phyloP scores from a whole-genome alignment of 1,140 invertebrate species.

The Drosophila cardini region DNA sequence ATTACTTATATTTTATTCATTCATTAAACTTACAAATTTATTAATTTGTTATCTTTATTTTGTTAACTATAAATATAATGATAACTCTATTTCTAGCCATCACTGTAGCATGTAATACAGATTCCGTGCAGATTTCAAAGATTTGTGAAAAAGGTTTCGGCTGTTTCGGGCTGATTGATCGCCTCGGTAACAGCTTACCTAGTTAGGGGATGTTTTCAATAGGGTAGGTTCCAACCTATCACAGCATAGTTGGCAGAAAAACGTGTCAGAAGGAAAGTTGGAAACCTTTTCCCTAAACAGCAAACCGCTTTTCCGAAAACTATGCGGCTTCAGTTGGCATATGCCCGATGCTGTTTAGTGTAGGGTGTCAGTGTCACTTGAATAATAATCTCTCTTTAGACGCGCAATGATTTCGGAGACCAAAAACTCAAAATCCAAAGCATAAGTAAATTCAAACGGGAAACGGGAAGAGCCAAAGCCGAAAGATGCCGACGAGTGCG shows the following conservation, averaged over 20 bases:
- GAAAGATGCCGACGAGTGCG: conserved; percentile 40
- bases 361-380: conserved; percentile 59
- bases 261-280: too few relatives aligned
- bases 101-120: neutral
- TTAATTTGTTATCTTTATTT: neutral
- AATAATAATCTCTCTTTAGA: conserved; percentile 54
- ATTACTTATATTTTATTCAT: too few relatives aligned
- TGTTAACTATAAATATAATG: neutral
- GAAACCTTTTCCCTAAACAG: too few relatives aligned
- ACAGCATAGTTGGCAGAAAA: too few relatives aligned
- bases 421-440: conserved; percentile 19
- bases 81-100: neutral
- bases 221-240: too few relatives aligned
- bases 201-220: conserved; percentile 22
- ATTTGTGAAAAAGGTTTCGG: conserved; percentile 15
- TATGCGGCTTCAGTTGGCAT: conserved; percentile 8
- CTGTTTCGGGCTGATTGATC: neutral
- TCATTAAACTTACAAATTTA: too few relatives aligned
- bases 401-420: conserved; percentile 48
- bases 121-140: conserved; percentile 9
- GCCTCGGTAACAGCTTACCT: neutral
- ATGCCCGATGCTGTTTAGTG: neutral
- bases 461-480: conserved; percentile 65
- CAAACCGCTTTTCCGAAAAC: neutral
- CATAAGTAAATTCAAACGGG: conserved; percentile 46